Evolutionary conservation across 2,113 vertebrate genomes (phyloP), one percentile per base, ranked within the genome.

Genomic region (Mirounga angustirostris): DNA sequence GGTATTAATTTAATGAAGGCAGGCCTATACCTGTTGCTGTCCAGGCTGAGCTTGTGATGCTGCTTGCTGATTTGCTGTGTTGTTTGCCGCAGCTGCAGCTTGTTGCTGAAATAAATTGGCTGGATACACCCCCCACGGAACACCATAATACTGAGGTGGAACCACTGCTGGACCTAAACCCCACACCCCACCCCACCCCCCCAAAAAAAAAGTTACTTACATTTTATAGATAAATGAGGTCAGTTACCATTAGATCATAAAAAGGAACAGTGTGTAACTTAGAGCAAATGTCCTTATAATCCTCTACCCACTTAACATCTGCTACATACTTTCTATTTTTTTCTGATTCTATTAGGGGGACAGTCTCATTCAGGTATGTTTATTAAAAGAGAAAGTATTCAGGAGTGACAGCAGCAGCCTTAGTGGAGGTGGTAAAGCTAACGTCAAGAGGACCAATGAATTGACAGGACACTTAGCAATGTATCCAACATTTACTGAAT

Each of bases 51-150:
- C 99, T 98, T 99, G 99, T 96, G 99, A 99, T 97, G 99, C 99
- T 1, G 99, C 99, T 98, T 99, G 99, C 97, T 99, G 99, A 99
- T 99, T 99, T 97, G 99, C 98, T 94, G 99, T 99, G 89, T 99
- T 99, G 97, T 99, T 99, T 87, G 99, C 99, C 58, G 99, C 99
- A 74, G 99, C 99, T 71, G 99, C 99, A 93, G 99, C 99, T 99
- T 99, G 99, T 92, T 99, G 99, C 98, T 99, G 99, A 98, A 99
- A 99, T 98, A 99, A 99, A 98, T 99, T 99, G 97, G 99, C 99
- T 91, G 99, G 99, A 99, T 99, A 99, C 93, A 99, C 99, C 7
- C 99, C 99, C 99, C 99, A 99, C 0, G 99, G 99, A 97, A 99
- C 99, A 7, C 99, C 99, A 0, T 99, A 99, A 99, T 99, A 99